Conservation (phyloP, 2,888 invertebrate genomes). For the Pristionchus entomophagus region DNA sequence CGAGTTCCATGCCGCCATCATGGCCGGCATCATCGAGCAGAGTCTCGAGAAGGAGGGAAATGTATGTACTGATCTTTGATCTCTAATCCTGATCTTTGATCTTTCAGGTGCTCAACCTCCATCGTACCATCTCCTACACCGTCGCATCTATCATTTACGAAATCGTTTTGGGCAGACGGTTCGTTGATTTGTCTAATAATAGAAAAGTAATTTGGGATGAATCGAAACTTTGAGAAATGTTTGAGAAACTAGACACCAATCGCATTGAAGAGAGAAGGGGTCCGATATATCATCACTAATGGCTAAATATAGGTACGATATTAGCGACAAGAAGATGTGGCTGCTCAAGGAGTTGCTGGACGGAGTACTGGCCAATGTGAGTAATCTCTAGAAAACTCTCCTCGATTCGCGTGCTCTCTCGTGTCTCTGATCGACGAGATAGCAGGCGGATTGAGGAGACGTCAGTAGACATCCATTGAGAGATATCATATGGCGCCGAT, state of each 20-base stretch:
- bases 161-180: constrained; percentile 71
- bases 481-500: not conserved
- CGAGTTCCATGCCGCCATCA: not conserved
- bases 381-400: not conserved
- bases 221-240: no score
- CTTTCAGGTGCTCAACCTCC: constrained; percentile 49
- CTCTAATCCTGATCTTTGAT: not conserved
- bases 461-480: not conserved
- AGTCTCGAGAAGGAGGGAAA: not conserved
- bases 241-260: no score
- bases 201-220: not conserved
- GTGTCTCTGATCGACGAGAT: no score
- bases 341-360: constrained; percentile 22
- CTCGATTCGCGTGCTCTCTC: no score
- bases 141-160: constrained; percentile 75
- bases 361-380: not conserved
- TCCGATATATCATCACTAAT: not conserved
- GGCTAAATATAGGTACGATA: not conserved
- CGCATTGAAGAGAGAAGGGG: not conserved
- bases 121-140: constrained; percentile 63
- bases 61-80: not conserved
- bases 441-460: no score
- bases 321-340: not conserved
- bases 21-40: constrained; percentile 5
- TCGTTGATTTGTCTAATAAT: constrained; percentile 46